Base-by-base conservation (phyloP, 2,113 vertebrate genomes). In the Alces alces region DNA sequence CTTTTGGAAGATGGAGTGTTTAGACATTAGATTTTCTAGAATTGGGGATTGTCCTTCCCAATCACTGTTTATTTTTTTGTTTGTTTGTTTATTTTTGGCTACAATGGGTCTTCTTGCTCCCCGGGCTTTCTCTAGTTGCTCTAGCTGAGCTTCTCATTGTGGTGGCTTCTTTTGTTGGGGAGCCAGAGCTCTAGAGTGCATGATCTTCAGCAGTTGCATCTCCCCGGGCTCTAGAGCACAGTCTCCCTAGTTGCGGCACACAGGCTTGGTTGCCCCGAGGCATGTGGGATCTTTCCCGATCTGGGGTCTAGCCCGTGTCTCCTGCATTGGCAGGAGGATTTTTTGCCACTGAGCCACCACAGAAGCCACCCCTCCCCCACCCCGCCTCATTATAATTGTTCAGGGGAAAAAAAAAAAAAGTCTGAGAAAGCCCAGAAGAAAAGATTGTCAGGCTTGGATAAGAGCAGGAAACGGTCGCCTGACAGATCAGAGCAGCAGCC, bases 341-440 rank as follows among this genome's bases (percentile, higher is more conserved):
- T 39, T 36, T 73, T 73, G 11, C 21, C 66, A 39, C 66, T 73
- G 36, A 25, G 36, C 66, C 66, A 39, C 66, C 21, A 73, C 23
- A 39, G 66, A 73, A 39, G 66, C 36, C 36, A 3, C 7, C 7
- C 33, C 7, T 33, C n/a, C 1, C 7, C 58, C 52, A 19, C 16
- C 17, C 17, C 3, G 0, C 36, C 60, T 33, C 28, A 17, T 76
- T n/a, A 14, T 27, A n/a, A 58, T 58, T 66, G 27, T 79, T 47
- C 4, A 36, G 61, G 1, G 0, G 0, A 11, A 28, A 60, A 50
- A 76, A 9, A 21, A 85, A 6, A 16, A 33, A 61, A 2, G 9
- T 25, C 55, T 36, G 58, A 30, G 43, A 54, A 70, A 39, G n/a
- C 50, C 39, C 21, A 15, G 33, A 52, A 70, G 43, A 58, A 61